phyloP scores from a whole-genome alignment of 2,888 invertebrate genomes.

The Napeogenes inachia region DNA sequence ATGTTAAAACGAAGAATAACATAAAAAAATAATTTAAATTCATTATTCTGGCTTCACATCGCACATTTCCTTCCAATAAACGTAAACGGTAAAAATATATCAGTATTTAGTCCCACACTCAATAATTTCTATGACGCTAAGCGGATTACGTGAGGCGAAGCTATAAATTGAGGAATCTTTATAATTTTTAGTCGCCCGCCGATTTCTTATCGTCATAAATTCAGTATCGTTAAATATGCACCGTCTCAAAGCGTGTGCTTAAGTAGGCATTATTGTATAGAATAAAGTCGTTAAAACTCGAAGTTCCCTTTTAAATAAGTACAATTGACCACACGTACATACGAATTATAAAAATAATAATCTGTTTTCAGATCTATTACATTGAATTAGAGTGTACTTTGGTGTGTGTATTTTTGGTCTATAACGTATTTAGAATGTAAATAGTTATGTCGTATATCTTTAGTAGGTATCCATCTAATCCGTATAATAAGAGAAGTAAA shows the following conservation, averaged over 20 bases:
- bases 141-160: conserved; percentile 59
- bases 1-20: background rate
- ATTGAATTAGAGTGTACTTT: conserved; percentile 6
- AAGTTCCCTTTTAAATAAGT: conserved; percentile 34
- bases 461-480: conserved; percentile 57
- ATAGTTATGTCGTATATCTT: conserved; percentile 57
- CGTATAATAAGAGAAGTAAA: conserved; percentile 43
- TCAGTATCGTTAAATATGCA: conserved; percentile 71
- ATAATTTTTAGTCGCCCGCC: conserved; percentile 68
- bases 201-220: conserved; percentile 71
- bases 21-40: conserved; percentile 1
- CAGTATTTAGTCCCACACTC: conserved; percentile 73
- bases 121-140: conserved; percentile 72
- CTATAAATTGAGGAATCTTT: conserved; percentile 75
- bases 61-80: conserved; percentile 32
- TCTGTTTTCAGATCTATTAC: conserved; percentile 10
- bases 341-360: background rate
- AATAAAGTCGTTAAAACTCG: conserved; percentile 65
- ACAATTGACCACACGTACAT: conserved; percentile 25
- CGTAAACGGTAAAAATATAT: conserved; percentile 66
- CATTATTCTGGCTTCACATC: conserved; percentile 5
- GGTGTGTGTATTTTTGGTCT: conserved; percentile 3
- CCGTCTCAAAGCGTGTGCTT: conserved; percentile 50
- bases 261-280: conserved; percentile 61
- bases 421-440: conserved; percentile 27